These are phyloP conservation scores for Motacilla tschutschensis DNA, from an alignment of 2,113 vertebrate genomes.

Conservation along the genomic window DNA sequence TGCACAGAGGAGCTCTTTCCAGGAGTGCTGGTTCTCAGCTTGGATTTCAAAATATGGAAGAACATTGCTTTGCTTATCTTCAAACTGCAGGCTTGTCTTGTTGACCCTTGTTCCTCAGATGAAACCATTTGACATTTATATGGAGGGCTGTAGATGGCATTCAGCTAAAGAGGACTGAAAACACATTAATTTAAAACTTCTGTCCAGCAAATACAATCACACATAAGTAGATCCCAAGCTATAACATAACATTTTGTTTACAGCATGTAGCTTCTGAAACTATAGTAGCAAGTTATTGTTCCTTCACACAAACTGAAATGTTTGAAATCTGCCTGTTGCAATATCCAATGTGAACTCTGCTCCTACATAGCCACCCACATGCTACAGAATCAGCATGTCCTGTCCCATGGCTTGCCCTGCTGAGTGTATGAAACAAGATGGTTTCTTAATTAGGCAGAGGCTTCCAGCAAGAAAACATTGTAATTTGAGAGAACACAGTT, in stretches of 20 bases:
- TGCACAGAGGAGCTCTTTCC: not conserved
- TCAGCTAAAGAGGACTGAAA: not conserved
- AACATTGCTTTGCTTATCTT: conserved; percentile 23
- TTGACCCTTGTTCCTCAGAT: not conserved
- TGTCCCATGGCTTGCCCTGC: not conserved
- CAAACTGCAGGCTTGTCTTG: not conserved
- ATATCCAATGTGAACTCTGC: not conserved
- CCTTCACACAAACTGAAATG: not conserved
- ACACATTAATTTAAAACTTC: not conserved
- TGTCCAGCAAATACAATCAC: not conserved
- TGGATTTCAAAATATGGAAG: not conserved
- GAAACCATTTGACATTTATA: not conserved
- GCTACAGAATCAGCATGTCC: not conserved
- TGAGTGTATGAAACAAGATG: fast-evolving
- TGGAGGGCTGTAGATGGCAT: not conserved
- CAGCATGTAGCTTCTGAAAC: fast-evolving
- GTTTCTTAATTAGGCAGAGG: not conserved
- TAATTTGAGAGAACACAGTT: not conserved
- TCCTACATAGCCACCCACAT: not conserved
- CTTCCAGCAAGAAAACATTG: not conserved
- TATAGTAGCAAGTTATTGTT: not conserved
- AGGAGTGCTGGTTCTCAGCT: not conserved
- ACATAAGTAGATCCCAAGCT: not conserved
- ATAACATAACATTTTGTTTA: not conserved
- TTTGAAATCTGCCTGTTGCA: not conserved